Evolutionary conservation across 2,797 vertebrate genomes (phyloP).

Genomic region (Gymnopithys bicolor): DNA sequence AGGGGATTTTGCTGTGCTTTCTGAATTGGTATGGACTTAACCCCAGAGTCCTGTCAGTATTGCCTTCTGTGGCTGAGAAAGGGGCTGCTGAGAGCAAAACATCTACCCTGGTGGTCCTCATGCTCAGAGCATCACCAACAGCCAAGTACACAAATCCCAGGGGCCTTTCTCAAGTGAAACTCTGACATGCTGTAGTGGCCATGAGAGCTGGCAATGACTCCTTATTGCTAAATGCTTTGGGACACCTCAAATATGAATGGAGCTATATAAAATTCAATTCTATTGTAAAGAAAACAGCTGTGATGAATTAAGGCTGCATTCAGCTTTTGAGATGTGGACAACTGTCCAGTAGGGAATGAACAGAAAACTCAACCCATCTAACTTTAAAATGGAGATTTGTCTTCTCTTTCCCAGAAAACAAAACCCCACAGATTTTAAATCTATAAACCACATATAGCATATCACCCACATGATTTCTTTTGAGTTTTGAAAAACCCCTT

Average conservation of each 20-base stretch:
- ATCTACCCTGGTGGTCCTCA: neutral
- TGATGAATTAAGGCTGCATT: slow-evolving; percentile 22
- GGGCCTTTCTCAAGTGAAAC: neutral
- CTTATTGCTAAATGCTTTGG: slow-evolving; percentile 41
- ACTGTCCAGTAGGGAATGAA: slow-evolving; percentile 60
- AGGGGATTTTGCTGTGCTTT: neutral
- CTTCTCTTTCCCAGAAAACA: slow-evolving; percentile 66
- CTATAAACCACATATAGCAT: slow-evolving; percentile 68
- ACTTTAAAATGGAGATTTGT: slow-evolving; percentile 21
- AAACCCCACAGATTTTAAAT: slow-evolving; percentile 62
- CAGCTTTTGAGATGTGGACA: slow-evolving; percentile 45
- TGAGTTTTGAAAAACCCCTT: slow-evolving; percentile 66
- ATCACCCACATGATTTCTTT: slow-evolving; percentile 68
- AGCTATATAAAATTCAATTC: slow-evolving; percentile 34
- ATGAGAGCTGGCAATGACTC: neutral
- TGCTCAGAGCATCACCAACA: fast-evolving
- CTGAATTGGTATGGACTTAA: neutral
- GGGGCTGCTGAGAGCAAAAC: neutral
- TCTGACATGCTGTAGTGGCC: neutral
- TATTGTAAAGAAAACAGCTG: slow-evolving; percentile 65
- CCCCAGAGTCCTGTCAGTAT: neutral
- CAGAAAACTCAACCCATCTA: slow-evolving; percentile 47
- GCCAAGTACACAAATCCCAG: neutral
- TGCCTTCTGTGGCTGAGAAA: neutral
- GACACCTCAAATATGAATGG: slow-evolving; percentile 60